Conservation (phyloP, 2,888 invertebrate genomes). For the Smittia sp. region DNA sequence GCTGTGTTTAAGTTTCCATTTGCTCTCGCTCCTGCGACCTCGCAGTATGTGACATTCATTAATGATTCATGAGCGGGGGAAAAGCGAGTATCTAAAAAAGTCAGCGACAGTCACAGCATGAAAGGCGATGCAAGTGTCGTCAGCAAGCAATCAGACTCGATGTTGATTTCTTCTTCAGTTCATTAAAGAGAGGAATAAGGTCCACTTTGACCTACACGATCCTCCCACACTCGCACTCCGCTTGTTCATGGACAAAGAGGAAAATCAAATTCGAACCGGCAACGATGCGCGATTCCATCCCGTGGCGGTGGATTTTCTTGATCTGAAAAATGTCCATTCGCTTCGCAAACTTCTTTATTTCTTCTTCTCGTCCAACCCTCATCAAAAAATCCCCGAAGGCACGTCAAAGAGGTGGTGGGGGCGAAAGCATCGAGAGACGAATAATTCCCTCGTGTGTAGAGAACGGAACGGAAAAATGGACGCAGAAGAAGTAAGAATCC, state of each 20-base stretch:
- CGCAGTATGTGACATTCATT: slow-evolving; percentile 28
- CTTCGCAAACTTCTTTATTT: slow-evolving; percentile 26
- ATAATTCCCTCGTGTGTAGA: slow-evolving; percentile 19
- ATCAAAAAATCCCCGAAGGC: slow-evolving; percentile 39
- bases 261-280: neutral
- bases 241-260: neutral
- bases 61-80: slow-evolving; percentile 10
- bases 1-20: neutral
- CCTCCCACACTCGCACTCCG: neutral
- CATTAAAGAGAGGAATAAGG: neutral
- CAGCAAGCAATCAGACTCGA: neutral
- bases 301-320: slow-evolving; percentile 17
- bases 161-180: neutral
- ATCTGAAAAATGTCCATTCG: slow-evolving; percentile 36
- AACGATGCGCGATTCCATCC: neutral
- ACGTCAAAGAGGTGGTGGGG: slow-evolving; percentile 16
- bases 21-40: neutral
- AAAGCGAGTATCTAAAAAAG: neutral
- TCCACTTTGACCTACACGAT: neutral
- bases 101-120: slow-evolving; percentile 23
- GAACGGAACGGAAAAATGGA: neutral
- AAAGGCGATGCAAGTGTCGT: neutral
- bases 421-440: neutral
- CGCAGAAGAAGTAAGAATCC: neutral
- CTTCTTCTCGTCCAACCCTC: slow-evolving; percentile 33